Evolutionary conservation across 2,888 invertebrate genomes (phyloP), one percentile per base, ranked within the genome.

Genomic region (Eupithecia centaureata): DNA sequence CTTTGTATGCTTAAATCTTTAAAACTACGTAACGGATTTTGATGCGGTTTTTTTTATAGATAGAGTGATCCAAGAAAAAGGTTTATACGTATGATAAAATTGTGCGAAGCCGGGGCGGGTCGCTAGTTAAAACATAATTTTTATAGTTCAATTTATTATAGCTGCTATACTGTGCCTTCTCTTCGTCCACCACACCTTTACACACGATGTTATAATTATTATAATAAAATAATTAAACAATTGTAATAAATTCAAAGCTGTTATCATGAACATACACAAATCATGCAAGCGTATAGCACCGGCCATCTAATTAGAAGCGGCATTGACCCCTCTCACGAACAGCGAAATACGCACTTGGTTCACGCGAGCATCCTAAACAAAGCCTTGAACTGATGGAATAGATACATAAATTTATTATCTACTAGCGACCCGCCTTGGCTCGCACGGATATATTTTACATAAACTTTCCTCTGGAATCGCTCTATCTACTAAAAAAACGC

Each of bases 241-340:
- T 52, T 51, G 8, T 13, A 25, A 51, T 13, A 51, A 51, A 51
- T 15, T 3, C 27, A 27, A 27, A 22, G 51, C n/a, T 10, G 27
- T 52, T 56, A 56, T 27, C 1, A 33, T 66, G 58, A 58, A 25
- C 61, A 70, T 66, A 61, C 47, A 64, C 61, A 64, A 60, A 51
- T 61, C 62, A 65, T 54, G 33, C 38, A 57, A 59, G 61, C 61
- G 57, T 67, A 52, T 56, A 32, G 67, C 63, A 68, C 58, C 27
- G 28, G 57, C 63, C 65, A 67, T 68, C 71, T 60, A 68, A 70
- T 70, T 72, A 73, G 63, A 59, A 51, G 35, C 61, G 66, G 63
- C 66, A 73, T 72, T 76, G 75, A 76, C 75, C 75, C 69, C 71
- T 68, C 66, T 67, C 74, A 73, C 73, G 73, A 71, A 73, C 47